Evolutionary conservation across 2,888 invertebrate species (phyloP), one percentile per base, ranked within the genome.

Genomic region (Cantharis lateralis): DNA sequence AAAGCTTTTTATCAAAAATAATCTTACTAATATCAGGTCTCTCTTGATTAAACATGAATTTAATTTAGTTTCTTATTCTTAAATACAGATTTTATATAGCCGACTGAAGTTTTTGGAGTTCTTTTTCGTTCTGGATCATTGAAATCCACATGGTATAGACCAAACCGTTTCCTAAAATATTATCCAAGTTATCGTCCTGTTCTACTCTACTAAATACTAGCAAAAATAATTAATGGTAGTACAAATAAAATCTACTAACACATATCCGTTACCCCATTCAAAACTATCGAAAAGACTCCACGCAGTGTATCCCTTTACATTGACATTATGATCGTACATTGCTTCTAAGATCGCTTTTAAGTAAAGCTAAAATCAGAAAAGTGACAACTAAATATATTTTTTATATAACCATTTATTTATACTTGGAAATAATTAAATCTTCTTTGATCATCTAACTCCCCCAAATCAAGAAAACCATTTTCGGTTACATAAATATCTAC

Each of bases 401-500:
- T 7, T n/a, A n/a, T 61, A 61, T 20, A 24, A 16, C 11, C 11
- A 66, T 3, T 13, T 9, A 3, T 2, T 64, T 48, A 48, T 78
- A 82, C 82, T 61, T 78, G 72, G 18, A 68, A 76, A 81, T 89
- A 90, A 0, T 83, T 79, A 9, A 91, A 87, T 74, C 91, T 86
- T 72, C 87, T 88, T 7, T 88, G 86, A 83, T 92, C 92, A 0
- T 89, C 79, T 0, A 89, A 82, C 0, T 89, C 88, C 0, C 89
- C 90, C 0, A 78, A 48, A 32, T 90, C 90, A 3, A 91, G 88
- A 87, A 89, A 90, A 3, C 92, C 92, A 78, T 91, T 92, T 83
- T 91, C 93, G 0, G 90, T 90, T 3, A 92, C 84, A 74, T 89
- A 88, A 13, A 93, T 87, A 28, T 89, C 87, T 0, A 91, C 90